A percentile compares a stretch with the other conserved stretches of the same genome.
phyloP scores from a whole-genome alignment of 2,113 vertebrate genomes.

The Uria lomvia region DNA sequence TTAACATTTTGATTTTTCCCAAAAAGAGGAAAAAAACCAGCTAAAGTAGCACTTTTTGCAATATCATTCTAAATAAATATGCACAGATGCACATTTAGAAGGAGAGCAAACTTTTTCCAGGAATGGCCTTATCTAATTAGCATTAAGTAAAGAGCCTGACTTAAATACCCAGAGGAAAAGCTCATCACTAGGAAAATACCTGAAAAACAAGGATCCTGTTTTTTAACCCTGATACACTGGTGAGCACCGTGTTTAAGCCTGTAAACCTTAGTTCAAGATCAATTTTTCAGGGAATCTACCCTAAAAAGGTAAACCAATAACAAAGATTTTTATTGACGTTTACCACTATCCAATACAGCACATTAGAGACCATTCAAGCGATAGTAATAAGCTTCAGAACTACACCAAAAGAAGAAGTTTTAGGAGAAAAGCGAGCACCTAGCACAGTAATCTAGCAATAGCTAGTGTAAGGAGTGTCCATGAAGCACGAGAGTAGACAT shows the following conservation, averaged over 20 bases:
- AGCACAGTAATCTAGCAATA: neutral
- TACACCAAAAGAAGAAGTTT: neutral
- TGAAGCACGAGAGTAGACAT: neutral
- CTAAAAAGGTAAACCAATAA: neutral
- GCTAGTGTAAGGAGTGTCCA: neutral
- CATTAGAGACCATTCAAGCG: neutral
- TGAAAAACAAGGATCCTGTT: neutral
- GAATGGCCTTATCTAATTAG: neutral
- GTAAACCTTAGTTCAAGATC: neutral
- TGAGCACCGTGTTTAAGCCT: neutral
- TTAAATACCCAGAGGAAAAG: neutral
- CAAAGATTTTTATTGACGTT: neutral
- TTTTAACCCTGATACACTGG: neutral
- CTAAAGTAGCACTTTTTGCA: neutral
- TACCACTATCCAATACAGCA: neutral
- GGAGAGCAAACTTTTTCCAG: neutral
- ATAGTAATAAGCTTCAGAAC: neutral
- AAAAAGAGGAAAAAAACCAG: neutral
- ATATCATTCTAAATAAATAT: accelerated
- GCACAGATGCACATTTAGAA: accelerated
- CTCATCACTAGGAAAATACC: neutral
- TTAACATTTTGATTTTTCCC: accelerated
- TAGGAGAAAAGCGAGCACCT: neutral
- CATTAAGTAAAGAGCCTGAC: neutral
- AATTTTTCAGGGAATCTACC: neutral